Evolutionary conservation across 2,888 invertebrate species (phyloP).

Genomic region (Cephus pulcher): DNA sequence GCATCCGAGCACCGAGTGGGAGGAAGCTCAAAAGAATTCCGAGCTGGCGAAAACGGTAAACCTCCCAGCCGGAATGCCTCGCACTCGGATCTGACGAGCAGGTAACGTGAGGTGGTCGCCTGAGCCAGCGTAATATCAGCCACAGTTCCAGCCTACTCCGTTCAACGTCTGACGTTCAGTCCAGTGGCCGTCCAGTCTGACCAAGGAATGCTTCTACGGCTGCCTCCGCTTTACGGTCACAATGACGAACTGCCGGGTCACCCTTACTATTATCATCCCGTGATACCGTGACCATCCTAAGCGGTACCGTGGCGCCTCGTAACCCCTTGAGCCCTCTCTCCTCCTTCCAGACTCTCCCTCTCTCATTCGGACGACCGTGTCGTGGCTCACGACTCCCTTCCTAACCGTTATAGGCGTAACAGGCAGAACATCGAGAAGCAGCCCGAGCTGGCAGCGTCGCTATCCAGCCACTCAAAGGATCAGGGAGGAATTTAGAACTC

Average conservation of each 20-base stretch:
- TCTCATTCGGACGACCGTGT: too few species aligned
- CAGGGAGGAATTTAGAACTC: not conserved
- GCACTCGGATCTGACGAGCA: not conserved
- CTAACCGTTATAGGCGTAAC: too few species aligned
- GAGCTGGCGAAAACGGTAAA: too few species aligned
- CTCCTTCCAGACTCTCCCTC: too few species aligned
- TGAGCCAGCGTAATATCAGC: conserved; percentile 11
- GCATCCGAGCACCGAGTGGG: too few species aligned
- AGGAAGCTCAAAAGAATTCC: too few species aligned
- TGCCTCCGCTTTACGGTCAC: conserved; percentile 8
- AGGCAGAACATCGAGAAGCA: not conserved
- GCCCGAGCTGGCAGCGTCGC: not conserved
- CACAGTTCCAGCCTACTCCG: not conserved
- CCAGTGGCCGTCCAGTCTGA: conserved; percentile 25
- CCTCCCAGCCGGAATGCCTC: not conserved
- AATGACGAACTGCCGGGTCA: conserved; percentile 10
- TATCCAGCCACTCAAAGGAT: not conserved
- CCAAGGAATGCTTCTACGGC: conserved; percentile 39
- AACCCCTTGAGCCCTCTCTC: too few species aligned
- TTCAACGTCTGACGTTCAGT: conserved; percentile 15
- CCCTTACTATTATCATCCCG: too few species aligned
- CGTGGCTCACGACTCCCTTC: too few species aligned
- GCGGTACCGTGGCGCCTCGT: too few species aligned
- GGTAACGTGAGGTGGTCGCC: not conserved
- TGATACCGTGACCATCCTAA: too few species aligned